A percentile compares a stretch with the other conserved stretches of the same genome.
Evolutionary conservation across 2,888 invertebrate species (phyloP).

Genomic region (Adela reaumurella): DNA sequence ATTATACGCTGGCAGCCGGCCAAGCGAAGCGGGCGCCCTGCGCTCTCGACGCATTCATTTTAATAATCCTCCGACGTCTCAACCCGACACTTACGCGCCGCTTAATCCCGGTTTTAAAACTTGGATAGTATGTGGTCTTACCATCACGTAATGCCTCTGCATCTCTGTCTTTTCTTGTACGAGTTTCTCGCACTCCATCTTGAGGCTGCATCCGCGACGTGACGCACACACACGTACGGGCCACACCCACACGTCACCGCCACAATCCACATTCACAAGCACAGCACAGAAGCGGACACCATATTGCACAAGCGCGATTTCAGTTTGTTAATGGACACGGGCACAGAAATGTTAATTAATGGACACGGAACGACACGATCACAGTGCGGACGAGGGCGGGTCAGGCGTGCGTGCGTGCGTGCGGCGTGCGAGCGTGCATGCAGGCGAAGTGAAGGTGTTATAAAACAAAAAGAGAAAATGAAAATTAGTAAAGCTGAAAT

Average conservation of each 20-base stretch:
- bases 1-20: neutral
- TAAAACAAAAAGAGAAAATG: neutral
- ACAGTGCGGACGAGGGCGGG: neutral
- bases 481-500: neutral
- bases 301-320: neutral
- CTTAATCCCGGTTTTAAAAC: too few relatives aligned
- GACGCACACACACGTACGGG: too few relatives aligned
- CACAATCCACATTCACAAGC: neutral
- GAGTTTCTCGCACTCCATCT: constrained; percentile 96
- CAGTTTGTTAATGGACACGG: neutral
- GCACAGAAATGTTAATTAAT: neutral
- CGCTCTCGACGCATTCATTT: neutral
- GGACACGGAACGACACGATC: neutral
- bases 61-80: neutral
- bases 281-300: neutral
- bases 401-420: neutral
- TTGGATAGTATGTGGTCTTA: constrained; percentile 54
- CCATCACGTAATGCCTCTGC: constrained; percentile 99
- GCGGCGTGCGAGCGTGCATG: neutral
- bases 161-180: constrained; percentile 97
- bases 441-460: neutral
- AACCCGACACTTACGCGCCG: too few relatives aligned
- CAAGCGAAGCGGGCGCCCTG: neutral
- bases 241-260: neutral
- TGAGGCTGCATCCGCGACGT: constrained; percentile 70